Evolutionary conservation across 2,113 vertebrate genomes (phyloP).

Genomic region (human): DNA sequence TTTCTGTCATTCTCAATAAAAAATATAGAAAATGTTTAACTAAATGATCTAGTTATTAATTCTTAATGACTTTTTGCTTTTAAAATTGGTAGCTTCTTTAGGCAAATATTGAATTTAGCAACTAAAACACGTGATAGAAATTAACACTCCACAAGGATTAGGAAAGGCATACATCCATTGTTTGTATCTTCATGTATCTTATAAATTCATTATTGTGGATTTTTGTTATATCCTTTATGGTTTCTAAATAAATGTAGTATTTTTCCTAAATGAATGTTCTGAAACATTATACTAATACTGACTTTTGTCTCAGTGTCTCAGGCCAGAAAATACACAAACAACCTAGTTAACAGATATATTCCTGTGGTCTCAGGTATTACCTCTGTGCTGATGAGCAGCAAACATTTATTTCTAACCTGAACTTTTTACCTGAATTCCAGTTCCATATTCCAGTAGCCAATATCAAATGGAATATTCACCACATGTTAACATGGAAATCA

Average conservation of each 20-base stretch:
- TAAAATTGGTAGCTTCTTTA: not conserved
- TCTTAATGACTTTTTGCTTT: not conserved
- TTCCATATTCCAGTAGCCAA: not conserved
- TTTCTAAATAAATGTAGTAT: not conserved
- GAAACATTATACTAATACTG: not conserved
- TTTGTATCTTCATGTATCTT: not conserved
- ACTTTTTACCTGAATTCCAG: not conserved
- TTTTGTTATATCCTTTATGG: not conserved
- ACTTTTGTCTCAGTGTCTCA: not conserved
- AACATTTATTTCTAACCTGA: not conserved
- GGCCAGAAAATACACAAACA: not conserved
- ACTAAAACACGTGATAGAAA: not conserved
- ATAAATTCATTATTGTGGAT: not conserved
- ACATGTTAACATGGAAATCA: not conserved
- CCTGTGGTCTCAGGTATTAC: not conserved
- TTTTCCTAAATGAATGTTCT: not conserved
- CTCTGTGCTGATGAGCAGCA: not conserved
- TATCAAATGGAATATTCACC: not conserved
- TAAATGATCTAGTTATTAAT: not conserved
- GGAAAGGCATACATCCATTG: not conserved
- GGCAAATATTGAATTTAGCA: not conserved
- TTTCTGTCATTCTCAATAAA: not conserved
- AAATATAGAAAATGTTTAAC: slow-evolving; percentile 16
- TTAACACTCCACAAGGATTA: not conserved
- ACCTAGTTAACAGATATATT: not conserved